Evolutionary conservation across 1,140 invertebrate species (phyloP), one percentile per base, ranked within the genome.

Genomic region (Trichoplusia ni): DNA sequence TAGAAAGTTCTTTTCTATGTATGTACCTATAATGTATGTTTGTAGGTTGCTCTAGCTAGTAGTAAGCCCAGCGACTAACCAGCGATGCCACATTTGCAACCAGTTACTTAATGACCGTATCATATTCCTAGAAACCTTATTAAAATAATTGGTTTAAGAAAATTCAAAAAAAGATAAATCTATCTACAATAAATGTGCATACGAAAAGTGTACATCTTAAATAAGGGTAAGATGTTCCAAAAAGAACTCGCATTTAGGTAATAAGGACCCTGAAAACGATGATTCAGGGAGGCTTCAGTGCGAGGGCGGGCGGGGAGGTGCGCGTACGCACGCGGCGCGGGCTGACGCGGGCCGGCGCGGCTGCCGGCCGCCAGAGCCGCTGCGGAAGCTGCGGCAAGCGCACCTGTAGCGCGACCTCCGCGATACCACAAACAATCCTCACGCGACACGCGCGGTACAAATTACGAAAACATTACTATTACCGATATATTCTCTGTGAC

Each of bases 291-390:
- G 86, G 77, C 75, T 89, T 87, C 79, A 85, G 79, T 60, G 62
- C 35, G 25, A 66, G 70, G 70, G 73, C 73, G 71, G 75, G 82
- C 79, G 77, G 75, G 79, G 79, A 81, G 82, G 64, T 81, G 82
- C 86, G 84, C 79, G 81, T 75, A 82, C 86, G 84, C 84, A 86
- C 79, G 79, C 74, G 78, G 84, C 82, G 82, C 84, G 82, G 73
- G 64, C 56, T 29, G n/a, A n/a, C n/a, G 47, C 58, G 64, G 35
- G 11, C 53, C 56, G 67, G 60, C 62, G 73, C 70, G 65, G 58
- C 56, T 27, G 47, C 59, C 59, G 35, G 47, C 64, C 60, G 67
- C 31, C 86, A 87, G 71, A 83, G 67, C 80, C 81, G 77, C 69
- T 69, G 77, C 73, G 81, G 86, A 89, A 82, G 84, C 86, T 89